phyloP scores from a whole-genome alignment of 2,113 vertebrate species.

The Antechinus stuartii region DNA sequence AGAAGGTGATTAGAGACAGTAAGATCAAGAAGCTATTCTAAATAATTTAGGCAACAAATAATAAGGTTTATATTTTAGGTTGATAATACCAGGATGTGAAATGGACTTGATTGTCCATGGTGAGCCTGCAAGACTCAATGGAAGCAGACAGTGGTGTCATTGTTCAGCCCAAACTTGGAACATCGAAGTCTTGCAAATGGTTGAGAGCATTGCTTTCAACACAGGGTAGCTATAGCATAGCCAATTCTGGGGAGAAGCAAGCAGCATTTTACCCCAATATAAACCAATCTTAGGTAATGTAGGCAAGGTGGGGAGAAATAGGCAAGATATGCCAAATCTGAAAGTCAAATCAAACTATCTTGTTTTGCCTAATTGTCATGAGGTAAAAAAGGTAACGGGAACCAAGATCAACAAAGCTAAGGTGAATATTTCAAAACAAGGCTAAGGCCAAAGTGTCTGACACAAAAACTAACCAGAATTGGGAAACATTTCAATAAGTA shows the following conservation, averaged over 20 bases:
- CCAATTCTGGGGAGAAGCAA: background rate
- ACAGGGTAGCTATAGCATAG: background rate
- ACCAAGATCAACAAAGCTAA: background rate
- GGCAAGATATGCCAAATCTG: background rate
- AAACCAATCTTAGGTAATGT: background rate
- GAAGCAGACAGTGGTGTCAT: background rate
- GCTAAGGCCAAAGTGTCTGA: background rate
- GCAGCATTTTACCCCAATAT: background rate
- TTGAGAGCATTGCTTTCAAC: background rate
- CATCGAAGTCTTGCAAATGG: background rate
- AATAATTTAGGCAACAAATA: background rate
- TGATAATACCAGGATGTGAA: background rate
- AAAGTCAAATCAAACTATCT: background rate
- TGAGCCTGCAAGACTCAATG: background rate
- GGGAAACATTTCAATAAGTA: background rate
- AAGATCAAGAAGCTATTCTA: background rate
- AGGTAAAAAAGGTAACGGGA: background rate
- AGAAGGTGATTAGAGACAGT: background rate
- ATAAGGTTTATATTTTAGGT: background rate
- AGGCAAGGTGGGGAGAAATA: background rate
- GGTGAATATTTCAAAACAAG: background rate
- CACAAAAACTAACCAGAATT: background rate
- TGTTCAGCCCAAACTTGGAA: background rate
- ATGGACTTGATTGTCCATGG: background rate
- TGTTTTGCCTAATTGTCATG: background rate